phyloP scores from a whole-genome alignment of 2,888 invertebrate genomes.

The Drosophila picticornis region DNA sequence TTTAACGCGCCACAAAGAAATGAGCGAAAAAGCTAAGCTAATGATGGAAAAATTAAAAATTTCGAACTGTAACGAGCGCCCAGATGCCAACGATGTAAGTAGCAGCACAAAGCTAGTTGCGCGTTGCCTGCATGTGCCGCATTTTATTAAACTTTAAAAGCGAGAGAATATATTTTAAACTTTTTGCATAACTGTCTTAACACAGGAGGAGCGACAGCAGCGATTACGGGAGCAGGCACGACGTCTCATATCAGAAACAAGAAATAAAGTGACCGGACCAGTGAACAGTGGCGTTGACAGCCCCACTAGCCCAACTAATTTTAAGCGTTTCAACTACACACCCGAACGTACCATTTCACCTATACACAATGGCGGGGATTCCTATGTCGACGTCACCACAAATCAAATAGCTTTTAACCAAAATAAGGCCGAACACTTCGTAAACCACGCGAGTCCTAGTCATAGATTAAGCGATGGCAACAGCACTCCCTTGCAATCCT shows the following conservation, averaged over 20 bases:
- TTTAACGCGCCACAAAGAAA: constrained; percentile 85
- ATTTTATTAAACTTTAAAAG: not conserved
- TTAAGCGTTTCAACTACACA: constrained; percentile 83
- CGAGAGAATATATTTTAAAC: not conserved
- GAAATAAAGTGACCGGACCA: constrained; percentile 84
- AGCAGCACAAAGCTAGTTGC: constrained; percentile 36
- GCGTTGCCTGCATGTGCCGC: constrained; percentile 13
- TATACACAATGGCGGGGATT: constrained; percentile 82
- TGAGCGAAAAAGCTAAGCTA: constrained; percentile 85
- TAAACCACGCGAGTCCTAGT: constrained; percentile 83
- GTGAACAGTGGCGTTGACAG: constrained; percentile 68
- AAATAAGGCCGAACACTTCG: constrained; percentile 57
- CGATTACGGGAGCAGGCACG: constrained; percentile 95
- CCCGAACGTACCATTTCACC: constrained; percentile 85
- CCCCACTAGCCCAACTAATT: constrained; percentile 84
- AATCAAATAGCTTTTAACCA: constrained; percentile 84
- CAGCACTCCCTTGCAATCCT: constrained; percentile 88
- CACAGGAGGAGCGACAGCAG: constrained; percentile 93
- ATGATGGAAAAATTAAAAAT: constrained; percentile 85
- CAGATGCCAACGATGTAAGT: constrained; percentile 83
- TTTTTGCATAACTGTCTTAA: constrained; percentile 5
- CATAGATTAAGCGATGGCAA: constrained; percentile 85
- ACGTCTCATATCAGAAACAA: constrained; percentile 94
- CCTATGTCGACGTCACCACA: constrained; percentile 68
- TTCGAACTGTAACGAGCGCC: constrained; percentile 78